Percentiles rank a stretch among this genome's conserved stretches.
phyloP scores from a whole-genome alignment of 2,113 vertebrate species.

The Nesoenas mayeri region DNA sequence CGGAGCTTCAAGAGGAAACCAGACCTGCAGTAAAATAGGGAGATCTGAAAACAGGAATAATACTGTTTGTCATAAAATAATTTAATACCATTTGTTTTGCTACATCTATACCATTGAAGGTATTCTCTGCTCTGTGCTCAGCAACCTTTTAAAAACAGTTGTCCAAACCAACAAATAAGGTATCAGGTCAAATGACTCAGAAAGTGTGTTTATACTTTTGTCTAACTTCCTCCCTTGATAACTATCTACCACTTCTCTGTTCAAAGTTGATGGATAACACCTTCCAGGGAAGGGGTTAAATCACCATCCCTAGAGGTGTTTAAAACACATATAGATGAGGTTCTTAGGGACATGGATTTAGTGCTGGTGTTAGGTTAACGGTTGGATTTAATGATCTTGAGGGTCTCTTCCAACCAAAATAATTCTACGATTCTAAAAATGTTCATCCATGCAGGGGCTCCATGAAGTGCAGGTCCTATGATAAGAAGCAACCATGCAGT shows the following conservation, averaged over 20 bases:
- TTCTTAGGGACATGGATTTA: no score
- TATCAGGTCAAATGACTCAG: background rate
- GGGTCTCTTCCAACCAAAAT: no score
- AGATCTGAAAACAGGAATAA: background rate
- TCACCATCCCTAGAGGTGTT: no score
- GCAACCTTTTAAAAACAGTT: background rate
- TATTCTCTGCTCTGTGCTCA: background rate
- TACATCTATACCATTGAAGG: background rate
- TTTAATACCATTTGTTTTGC: background rate
- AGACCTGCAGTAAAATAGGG: background rate
- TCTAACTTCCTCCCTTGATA: background rate
- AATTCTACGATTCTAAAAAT: background rate
- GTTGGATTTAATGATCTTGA: no score
- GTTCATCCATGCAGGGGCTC: background rate
- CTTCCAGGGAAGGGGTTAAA: no score
- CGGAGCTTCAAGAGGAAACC: background rate
- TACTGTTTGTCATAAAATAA: background rate
- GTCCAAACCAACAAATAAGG: background rate
- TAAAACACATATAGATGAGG: no score
- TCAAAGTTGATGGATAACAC: background rate
- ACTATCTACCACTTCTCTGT: background rate
- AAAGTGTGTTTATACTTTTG: background rate
- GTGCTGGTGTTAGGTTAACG: no score
- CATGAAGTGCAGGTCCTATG: background rate
- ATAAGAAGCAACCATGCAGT: background rate